Base-by-base conservation (phyloP, 2,888 invertebrate species). In the Pachydiplax longipennis region DNA sequence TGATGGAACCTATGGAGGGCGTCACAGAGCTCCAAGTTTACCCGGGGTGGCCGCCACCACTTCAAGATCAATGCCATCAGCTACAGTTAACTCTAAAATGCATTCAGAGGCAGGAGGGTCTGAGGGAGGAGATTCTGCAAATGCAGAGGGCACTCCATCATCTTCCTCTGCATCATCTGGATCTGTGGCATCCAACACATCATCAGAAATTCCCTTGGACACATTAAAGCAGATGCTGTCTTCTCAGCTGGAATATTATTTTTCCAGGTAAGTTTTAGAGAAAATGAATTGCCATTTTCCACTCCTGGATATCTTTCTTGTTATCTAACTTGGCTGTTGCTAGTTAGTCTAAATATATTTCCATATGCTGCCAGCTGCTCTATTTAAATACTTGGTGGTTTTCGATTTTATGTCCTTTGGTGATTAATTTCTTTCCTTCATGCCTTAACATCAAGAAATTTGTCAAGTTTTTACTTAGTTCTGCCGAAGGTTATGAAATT, bases 181-280 rank as follows among this genome's bases (percentile, higher is more conserved):
- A 91, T 94, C 95, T 91, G 94, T 94, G 93, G 93, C 94, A 92
- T 94, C 95, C 91, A 93, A 94, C 91, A 92, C 94, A 53, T 92
- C 93, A 91, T 93, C 94, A 92, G 94, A 94, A 92, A 95, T 96
- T 93, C 95, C 97, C 92, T 94, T 97, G 93, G 96, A 97, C 92
- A 96, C 97, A 94, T 95, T 98, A 83, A 97, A 97, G 94, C 96
- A 96, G 93, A 95, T 97, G 95, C 95, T 98, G 93, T 96, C 97
- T 92, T 95, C 96, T 91, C 98, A 98, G 94, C 95, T 98, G 93
- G 98, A 98, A 94, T 98, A 97, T 94, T 98, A 98, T 94, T 98
- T 98, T 94, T 98, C 97, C 93, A 96, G 97, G 97, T 97, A 94
- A 93, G 93, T 44, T 44, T 44, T 10, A 44, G 44, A 10, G 44